Base-by-base conservation (phyloP, 2,888 invertebrate species). In the Schrankia costaestrigalis region DNA sequence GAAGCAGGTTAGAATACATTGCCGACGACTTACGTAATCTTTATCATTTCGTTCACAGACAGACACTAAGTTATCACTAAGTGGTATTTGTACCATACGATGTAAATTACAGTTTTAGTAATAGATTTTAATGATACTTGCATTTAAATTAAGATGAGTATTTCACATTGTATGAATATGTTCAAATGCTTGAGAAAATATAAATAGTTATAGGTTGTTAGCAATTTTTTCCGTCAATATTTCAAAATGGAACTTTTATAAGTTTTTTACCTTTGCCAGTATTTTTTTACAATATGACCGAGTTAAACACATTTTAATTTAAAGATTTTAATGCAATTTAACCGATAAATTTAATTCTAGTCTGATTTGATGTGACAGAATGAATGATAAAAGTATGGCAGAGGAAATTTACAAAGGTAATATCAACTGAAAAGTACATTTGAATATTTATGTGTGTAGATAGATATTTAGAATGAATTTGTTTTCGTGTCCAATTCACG, bases 1-100 rank as follows among this genome's bases (percentile, higher is more conserved):
- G 95, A 96, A 94, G 95, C 95, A 95, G 95, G 95, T 95, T 95
- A 95, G 95, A 93, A 35, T 31, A 38, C 38, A 51, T 46, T 45
- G 56, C 35, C 41, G 54, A 51, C 56, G 46, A 54, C 34, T 46
- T 48, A 41, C 35, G 44, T 40, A 44, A 41, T 40, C 33, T 37
- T 33, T 42, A 47, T 49, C 43, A 45, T 53, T 56, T 56, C 47
- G 32, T 53, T 50, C 41, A 47, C 49, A 46, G 41, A 46, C 49
- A 47, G 33, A 48, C 41, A 43, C 41, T 42, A 46, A 55, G 22
- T 44, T 47, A 46, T 45, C 48, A 54, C 56, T 56, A 43, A 54
- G 32, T 44, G 56, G 58, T 64, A 61, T 39, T 46, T 56, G 62
- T 65, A 57, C 63, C 63, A 49, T 61, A 58, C 46, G 40, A 60